A percentile compares a stretch with the other conserved stretches of the same genome.
phyloP scores from a whole-genome alignment of 2,113 vertebrate genomes.

The Tychaedon coryphoeus region DNA sequence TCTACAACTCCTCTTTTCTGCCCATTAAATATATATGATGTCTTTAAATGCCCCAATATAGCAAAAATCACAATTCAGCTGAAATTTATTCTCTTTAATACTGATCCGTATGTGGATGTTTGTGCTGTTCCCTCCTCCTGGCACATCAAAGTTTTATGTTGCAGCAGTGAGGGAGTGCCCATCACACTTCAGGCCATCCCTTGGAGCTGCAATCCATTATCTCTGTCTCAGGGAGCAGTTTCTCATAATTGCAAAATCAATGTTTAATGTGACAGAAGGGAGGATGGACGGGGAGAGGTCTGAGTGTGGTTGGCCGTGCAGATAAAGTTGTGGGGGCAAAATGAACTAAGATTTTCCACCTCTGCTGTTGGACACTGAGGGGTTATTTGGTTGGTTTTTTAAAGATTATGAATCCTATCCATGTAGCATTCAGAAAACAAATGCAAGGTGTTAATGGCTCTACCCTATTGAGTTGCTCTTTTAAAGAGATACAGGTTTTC shows the following conservation, averaged over 20 bases:
- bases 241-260: constrained; percentile 31
- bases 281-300: background rate
- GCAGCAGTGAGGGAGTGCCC: background rate
- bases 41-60: background rate
- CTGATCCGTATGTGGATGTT: background rate
- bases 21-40: background rate
- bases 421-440: background rate
- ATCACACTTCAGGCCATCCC: background rate
- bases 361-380: background rate
- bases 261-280: constrained; percentile 32
- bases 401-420: too few relatives aligned
- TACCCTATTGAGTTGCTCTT: background rate
- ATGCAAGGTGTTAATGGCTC: background rate
- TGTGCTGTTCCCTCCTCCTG: background rate
- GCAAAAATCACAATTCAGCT: background rate
- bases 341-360: background rate
- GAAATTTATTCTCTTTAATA: background rate
- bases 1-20: background rate
- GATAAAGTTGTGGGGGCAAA: background rate
- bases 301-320: background rate
- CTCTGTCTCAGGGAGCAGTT: constrained; percentile 8
- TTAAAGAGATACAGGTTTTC: background rate
- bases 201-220: background rate
- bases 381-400: rapidly evolving
- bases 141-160: background rate